A percentile compares a stretch with the other conserved stretches of the same genome.
phyloP scores from a whole-genome alignment of 2,113 vertebrate genomes.

The Ciconia boyciana region DNA sequence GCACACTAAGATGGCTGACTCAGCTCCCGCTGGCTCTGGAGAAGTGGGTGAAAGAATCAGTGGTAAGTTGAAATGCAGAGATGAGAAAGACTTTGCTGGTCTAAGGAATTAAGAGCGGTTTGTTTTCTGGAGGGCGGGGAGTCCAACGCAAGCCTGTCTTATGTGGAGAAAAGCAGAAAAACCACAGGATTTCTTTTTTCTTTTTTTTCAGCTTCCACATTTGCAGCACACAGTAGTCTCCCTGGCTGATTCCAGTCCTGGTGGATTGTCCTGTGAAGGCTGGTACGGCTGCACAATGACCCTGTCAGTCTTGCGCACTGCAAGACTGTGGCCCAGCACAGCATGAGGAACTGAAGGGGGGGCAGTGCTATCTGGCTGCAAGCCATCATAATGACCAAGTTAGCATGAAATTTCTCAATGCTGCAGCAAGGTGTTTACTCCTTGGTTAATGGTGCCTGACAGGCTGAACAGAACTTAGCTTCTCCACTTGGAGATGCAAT shows the following conservation, averaged over 20 bases:
- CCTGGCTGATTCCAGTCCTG: neutral
- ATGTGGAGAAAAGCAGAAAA: neutral
- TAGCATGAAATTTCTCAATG: neutral
- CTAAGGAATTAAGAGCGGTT: neutral
- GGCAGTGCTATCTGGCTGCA: neutral
- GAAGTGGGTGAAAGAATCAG: neutral
- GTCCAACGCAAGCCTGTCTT: neutral
- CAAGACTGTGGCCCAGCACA: neutral
- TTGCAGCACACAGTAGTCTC: neutral
- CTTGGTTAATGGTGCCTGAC: neutral
- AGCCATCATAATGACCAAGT: neutral
- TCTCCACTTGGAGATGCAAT: neutral
- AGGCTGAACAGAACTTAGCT: neutral
- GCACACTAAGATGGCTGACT: neutral
- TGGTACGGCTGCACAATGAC: neutral
- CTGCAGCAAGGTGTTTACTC: neutral
- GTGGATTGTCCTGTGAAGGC: neutral
- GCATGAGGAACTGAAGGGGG: neutral
- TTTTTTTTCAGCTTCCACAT: fast-evolving
- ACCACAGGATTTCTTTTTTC: neutral
- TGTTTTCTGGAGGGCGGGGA: neutral
- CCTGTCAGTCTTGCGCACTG: neutral
- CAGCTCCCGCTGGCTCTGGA: neutral
- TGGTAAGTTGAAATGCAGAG: neutral
- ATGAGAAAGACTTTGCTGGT: neutral